Evolutionary conservation across 2,113 vertebrate genomes (phyloP).

Genomic region (Pelodiscus sinensis): DNA sequence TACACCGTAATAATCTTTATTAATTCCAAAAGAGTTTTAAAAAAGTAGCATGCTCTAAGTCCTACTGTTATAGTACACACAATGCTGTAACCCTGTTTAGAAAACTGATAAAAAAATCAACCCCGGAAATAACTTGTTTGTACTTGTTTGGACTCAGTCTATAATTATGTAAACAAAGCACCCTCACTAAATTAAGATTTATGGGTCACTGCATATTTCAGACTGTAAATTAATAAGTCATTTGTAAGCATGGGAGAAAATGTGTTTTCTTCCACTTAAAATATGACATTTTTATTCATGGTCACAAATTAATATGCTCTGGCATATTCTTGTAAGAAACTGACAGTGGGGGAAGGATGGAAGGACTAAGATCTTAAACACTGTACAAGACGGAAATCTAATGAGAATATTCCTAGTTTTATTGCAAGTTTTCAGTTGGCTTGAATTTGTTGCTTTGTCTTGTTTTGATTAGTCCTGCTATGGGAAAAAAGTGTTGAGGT

Average conservation of each 20-base stretch:
- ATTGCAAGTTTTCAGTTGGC: background rate
- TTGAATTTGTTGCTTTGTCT: background rate
- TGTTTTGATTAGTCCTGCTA: background rate
- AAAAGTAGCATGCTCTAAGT: slow-evolving; percentile 12
- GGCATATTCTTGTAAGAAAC: background rate
- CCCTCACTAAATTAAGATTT: background rate
- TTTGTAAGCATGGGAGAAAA: background rate
- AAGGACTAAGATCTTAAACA: background rate
- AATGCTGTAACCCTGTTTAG: background rate
- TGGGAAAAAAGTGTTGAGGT: background rate
- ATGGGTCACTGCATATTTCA: background rate
- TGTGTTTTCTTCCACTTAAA: background rate
- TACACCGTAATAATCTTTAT: slow-evolving; percentile 27
- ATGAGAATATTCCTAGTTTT: background rate
- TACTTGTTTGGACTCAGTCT: background rate
- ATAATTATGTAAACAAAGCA: background rate
- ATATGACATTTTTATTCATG: background rate
- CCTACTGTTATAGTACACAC: background rate
- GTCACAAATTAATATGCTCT: background rate
- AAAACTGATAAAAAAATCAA: background rate
- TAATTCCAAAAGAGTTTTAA: slow-evolving; percentile 21
- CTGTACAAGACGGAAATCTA: background rate
- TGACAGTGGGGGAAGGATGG: background rate
- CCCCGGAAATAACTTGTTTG: background rate
- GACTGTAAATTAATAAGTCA: background rate